A percentile compares a stretch with the other conserved stretches of the same genome.
These are phyloP conservation scores for Pollenia labialis DNA, from an alignment of 2,888 invertebrate species.

Conservation along the genomic window DNA sequence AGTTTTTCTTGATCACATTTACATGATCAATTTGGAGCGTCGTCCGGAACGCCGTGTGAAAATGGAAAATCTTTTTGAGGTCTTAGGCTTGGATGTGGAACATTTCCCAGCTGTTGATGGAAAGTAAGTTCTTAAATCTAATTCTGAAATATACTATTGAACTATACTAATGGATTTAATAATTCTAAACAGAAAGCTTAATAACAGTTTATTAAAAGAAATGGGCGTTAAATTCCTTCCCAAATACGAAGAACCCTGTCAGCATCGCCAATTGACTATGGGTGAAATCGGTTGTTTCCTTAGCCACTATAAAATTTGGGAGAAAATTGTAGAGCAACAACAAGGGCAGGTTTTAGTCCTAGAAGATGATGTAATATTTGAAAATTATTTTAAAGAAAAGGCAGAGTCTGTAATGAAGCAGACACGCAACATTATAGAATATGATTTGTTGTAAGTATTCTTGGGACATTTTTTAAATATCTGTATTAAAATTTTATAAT, in stretches of 20 bases:
- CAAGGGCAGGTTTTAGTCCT: constrained; percentile 89
- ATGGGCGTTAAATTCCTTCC: constrained; percentile 90
- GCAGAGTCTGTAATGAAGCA: constrained; percentile 80
- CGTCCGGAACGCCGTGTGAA: constrained; percentile 90
- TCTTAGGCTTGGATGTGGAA: constrained; percentile 91
- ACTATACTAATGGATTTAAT: neutral
- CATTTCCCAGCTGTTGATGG: constrained; percentile 95
- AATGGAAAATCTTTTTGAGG: constrained; percentile 92
- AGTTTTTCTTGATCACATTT: constrained; percentile 91
- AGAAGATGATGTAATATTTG: constrained; percentile 98
- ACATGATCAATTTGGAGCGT: constrained; percentile 95
- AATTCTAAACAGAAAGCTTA: constrained; percentile 86
- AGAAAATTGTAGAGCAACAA: constrained; percentile 86
- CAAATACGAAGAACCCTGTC: constrained; percentile 95
- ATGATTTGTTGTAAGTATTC: constrained; percentile 94
- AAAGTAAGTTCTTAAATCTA: constrained; percentile 86
- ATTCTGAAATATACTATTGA: neutral
- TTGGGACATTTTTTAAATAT: neutral
- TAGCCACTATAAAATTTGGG: constrained; percentile 96
- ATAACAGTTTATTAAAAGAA: constrained; percentile 86
- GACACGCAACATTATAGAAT: constrained; percentile 86
- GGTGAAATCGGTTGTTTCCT: constrained; percentile 99
- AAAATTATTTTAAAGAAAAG: constrained; percentile 89
- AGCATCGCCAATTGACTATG: constrained; percentile 95
- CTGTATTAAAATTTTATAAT: neutral